These are phyloP conservation scores for Nephrotoma flavescens DNA, from an alignment of 2,888 invertebrate species.

Conservation along the genomic window DNA sequence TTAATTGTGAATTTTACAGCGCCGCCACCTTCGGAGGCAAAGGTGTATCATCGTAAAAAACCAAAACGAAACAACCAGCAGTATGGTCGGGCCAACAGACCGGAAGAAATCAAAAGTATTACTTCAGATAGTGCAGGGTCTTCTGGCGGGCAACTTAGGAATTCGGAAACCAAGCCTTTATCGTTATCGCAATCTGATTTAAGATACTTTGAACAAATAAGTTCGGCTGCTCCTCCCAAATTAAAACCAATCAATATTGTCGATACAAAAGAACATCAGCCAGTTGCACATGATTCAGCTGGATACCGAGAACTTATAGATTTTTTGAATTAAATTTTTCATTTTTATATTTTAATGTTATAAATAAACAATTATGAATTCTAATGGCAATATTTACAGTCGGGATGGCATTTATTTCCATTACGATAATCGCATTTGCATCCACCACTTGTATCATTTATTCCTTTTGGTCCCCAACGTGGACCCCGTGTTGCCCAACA, in stretches of 20 bases:
- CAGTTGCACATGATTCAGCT: not conserved
- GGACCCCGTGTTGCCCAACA: conserved; percentile 75
- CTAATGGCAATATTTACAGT: conserved; percentile 9
- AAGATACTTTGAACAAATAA: not conserved
- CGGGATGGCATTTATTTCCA: conserved; percentile 7
- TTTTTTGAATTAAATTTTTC: not conserved
- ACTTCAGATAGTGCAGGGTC: not conserved
- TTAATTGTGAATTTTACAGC: not conserved
- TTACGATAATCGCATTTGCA: conserved; percentile 5
- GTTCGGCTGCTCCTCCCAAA: not conserved
- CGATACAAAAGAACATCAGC: not conserved
- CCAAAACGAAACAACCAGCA: not conserved
- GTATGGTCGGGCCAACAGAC: not conserved
- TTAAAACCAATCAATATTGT: not conserved
- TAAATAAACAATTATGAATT: not conserved
- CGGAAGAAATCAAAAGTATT: not conserved
- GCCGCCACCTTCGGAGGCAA: not conserved
- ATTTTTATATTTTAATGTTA: not conserved
- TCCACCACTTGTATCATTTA: conserved; percentile 8
- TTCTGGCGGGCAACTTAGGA: not conserved
- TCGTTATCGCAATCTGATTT: not conserved
- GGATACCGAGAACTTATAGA: not conserved
- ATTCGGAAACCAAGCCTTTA: not conserved
- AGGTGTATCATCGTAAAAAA: not conserved
- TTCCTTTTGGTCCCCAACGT: conserved; percentile 10